These are phyloP conservation scores for Arge pagana DNA, from an alignment of 2,888 invertebrate genomes.

Conservation along the genomic window DNA sequence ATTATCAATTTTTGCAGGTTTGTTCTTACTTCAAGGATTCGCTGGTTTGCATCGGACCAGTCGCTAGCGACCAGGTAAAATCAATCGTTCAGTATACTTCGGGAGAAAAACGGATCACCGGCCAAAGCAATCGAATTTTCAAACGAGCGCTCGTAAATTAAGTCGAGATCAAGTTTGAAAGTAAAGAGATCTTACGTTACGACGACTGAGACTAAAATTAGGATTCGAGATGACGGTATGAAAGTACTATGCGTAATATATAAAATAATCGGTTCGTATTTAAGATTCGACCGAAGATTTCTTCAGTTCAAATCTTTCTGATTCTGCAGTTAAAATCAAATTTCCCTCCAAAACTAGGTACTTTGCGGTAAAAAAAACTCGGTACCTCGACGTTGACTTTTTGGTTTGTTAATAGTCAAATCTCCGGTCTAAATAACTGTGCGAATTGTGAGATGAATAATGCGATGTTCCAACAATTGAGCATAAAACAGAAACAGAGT, in stretches of 20 bases:
- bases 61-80: conserved; percentile 77
- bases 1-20: conserved; percentile 60
- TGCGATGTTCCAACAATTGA: conserved; percentile 30
- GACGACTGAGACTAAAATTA: not conserved
- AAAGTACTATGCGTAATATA: conserved; percentile 6
- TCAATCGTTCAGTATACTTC: conserved; percentile 76
- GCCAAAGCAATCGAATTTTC: conserved; percentile 51
- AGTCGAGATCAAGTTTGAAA: no score
- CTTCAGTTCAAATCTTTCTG: conserved; percentile 14
- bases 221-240: conserved; percentile 4
- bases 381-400: no score
- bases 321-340: no score
- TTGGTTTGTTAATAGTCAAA: no score
- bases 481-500: conserved; percentile 20
- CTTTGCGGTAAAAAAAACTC: no score
- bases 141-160: conserved; percentile 51
- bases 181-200: not conserved
- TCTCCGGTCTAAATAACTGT: conserved; percentile 16
- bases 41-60: conserved; percentile 83
- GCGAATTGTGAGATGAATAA: conserved; percentile 34
- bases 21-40: conserved; percentile 93
- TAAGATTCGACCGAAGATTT: conserved; percentile 26
- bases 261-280: conserved; percentile 23
- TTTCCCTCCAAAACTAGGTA: no score
- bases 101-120: conserved; percentile 79